Base-by-base conservation (phyloP, 1,140 invertebrate species). In the Leptopilina clavipes region DNA sequence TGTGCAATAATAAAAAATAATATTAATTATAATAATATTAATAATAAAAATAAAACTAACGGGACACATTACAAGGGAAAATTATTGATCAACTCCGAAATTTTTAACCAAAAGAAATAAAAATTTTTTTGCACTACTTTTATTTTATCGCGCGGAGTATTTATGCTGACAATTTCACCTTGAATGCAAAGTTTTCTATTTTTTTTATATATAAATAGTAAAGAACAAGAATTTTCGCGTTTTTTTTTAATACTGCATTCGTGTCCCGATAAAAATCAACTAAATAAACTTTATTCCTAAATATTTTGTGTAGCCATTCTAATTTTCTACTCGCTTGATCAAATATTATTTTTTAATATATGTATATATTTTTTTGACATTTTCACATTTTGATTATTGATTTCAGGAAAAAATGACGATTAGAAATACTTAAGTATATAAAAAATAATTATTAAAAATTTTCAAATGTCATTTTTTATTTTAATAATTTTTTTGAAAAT, bases 1-100 rank as follows among this genome's bases (percentile, higher is more conserved):
- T 65, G 59, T 65, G 59, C 59, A 65, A 65, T n/a, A 31, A 65
- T 65, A n/a, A 65, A 52, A 17, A 40, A 40, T 40, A 40, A 40
- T 40, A 40, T 40, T 9, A 9, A 40, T 40, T 40, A 40, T 40
- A 40, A 40, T 40, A 31, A 31, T 31, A 31, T 31, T 31, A 31
- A 31, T 31, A 31, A 31, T 31, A 31, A 31, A 31, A 31, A 31
- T 31, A 52, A 52, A 17, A 52, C 17, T n/a, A 48, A 14, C 44
- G 48, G 48, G 48, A 52, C 48, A 52, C 48, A 52, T 52, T 52
- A 17, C 48, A 52, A 52, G 48, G 14, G 17, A 52, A 52, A 52
- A 17, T 17, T n/a, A n/a, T n/a, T 52, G n/a, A 17, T 52, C 48
- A 14, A 45, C 48, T 17, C 48, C 14, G 17, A 52, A 3, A 17